Conservation (phyloP, 2,888 invertebrate species). For the Melanostoma mellinum region DNA sequence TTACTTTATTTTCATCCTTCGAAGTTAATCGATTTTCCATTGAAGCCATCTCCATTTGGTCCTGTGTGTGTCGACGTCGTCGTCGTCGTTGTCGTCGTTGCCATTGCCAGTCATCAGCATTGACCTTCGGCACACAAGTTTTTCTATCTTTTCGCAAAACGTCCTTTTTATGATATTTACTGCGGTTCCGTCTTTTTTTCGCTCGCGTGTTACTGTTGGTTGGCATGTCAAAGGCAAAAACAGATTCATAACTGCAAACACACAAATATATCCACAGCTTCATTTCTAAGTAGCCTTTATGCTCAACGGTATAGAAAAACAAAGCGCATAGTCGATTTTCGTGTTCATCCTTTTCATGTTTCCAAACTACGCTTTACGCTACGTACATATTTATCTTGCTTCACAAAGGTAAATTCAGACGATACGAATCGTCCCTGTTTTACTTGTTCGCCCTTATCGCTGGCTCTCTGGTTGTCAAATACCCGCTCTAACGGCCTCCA, state of each 20-base stretch:
- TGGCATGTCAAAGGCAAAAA: constrained; percentile 48
- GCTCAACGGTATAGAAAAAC: constrained; percentile 65
- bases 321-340: constrained; percentile 52
- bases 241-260: constrained; percentile 47
- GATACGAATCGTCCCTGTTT: constrained; percentile 59
- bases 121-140: constrained; percentile 65
- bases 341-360: constrained; percentile 15
- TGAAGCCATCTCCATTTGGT: constrained; percentile 50
- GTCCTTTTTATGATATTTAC: constrained; percentile 15
- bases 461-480: constrained; percentile 52
- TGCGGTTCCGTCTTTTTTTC: neutral
- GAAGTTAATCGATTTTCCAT: constrained; percentile 71
- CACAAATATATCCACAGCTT: constrained; percentile 34
- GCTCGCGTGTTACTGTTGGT: constrained; percentile 36
- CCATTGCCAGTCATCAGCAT: constrained; percentile 57
- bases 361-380: neutral
- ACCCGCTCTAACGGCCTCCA: constrained; percentile 24
- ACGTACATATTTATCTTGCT: constrained; percentile 11
- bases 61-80: neutral
- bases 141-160: constrained; percentile 26
- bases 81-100: neutral
- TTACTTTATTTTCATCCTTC: constrained; percentile 59
- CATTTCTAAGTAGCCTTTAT: constrained; percentile 58
- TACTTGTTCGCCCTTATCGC: constrained; percentile 53
- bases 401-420: constrained; percentile 51